Conservation (phyloP, 2,113 vertebrate species). For the Macquaria australasica region DNA sequence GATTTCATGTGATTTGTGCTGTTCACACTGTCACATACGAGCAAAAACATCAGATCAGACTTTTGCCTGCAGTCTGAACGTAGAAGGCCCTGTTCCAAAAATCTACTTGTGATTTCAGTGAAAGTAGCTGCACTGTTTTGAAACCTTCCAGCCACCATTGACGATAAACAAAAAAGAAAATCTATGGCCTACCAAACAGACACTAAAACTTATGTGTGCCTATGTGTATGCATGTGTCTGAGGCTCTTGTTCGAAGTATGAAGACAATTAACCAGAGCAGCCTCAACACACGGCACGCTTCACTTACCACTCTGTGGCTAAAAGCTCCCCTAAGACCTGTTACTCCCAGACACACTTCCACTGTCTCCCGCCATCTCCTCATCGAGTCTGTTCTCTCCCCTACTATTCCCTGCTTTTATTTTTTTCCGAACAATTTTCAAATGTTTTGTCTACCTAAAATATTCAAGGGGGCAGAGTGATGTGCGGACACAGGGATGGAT, state of each 20-base stretch:
- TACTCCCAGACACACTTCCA: conserved; percentile 63
- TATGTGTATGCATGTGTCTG: conserved; percentile 5
- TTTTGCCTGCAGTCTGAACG: too few relatives aligned
- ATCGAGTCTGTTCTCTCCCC: neutral
- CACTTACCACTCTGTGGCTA: conserved; percentile 74
- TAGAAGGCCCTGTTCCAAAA: neutral
- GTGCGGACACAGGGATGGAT: conserved; percentile 29
- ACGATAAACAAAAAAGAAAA: neutral
- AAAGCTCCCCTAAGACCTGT: conserved; percentile 74
- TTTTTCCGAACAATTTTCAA: neutral
- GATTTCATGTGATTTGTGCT: too few relatives aligned
- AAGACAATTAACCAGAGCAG: conserved; percentile 52
- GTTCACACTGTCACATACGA: too few relatives aligned
- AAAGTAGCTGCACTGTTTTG: conserved; percentile 1
- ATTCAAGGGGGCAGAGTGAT: conserved; percentile 27
- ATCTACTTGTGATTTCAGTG: neutral
- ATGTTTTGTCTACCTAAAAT: conserved; percentile 50
- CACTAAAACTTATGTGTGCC: neutral
- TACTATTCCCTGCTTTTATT: neutral
- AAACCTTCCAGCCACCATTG: neutral
- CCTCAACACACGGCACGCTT: conserved; percentile 69
- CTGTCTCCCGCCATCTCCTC: conserved; percentile 57
- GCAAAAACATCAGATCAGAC: too few relatives aligned
- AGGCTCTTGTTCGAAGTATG: neutral
- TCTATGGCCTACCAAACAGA: conserved; percentile 3